Evolutionary conservation across 2,797 vertebrate species (phyloP).

Genomic region (Falco peregrinus): DNA sequence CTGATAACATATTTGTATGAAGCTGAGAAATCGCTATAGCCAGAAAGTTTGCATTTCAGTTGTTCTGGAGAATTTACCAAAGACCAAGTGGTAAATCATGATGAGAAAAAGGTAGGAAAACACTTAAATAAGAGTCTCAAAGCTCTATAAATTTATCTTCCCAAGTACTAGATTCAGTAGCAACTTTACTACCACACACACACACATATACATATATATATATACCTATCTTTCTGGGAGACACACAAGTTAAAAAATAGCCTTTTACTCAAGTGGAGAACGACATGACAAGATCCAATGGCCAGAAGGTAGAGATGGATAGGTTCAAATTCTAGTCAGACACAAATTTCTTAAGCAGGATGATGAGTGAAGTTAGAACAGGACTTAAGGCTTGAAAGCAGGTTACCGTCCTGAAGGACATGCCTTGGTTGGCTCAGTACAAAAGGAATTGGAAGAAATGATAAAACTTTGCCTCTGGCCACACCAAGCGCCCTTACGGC

Average conservation of each 20-base stretch:
- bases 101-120: neutral
- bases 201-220: too few species aligned
- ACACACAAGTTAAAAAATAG: neutral
- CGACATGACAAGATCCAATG: neutral
- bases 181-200: neutral
- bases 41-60: neutral
- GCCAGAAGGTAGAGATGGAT: neutral
- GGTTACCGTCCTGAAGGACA: neutral
- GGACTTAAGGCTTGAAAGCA: neutral
- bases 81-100: neutral
- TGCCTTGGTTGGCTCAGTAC: neutral
- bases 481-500: neutral
- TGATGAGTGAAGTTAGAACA: neutral
- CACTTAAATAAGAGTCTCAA: neutral
- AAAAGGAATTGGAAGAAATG: neutral
- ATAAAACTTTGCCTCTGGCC: neutral
- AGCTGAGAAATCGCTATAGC: neutral
- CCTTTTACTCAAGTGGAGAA: neutral
- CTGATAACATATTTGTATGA: neutral
- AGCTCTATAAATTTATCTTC: neutral
- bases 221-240: neutral
- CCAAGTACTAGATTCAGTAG: neutral
- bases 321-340: neutral
- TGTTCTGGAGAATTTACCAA: neutral
- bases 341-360: neutral